Base-by-base conservation (phyloP, 2,888 invertebrate genomes). In the Zygothrica quintamaculata region DNA sequence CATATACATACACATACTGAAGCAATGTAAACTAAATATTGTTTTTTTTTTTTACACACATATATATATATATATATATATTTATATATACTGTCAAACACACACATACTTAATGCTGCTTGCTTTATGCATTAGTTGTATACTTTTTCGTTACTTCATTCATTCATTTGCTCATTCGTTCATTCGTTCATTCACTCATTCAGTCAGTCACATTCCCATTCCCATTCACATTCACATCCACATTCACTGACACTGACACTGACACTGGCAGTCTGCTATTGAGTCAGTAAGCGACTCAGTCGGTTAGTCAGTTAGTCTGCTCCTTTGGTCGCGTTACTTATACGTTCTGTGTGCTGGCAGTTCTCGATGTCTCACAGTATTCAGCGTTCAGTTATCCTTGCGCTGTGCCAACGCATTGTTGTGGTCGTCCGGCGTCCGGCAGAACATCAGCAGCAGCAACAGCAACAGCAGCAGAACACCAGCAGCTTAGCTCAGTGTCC, bases 311-410 rank as follows among this genome's bases (percentile, higher is more conserved):
- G 74, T 69, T 58, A 43, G 69, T 65, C 73, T 53, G 69, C 36
- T 64, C 56, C 62, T 67, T 66, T 66, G 53, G 44, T 65, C 60
- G 84, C 86, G 64, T 76, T 85, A 75, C 86, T 85, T 71, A 87
- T 78, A 78, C 87, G 84, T 68, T 57, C 87, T 37, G 73, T 75
- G 69, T 72, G 67, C 84, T 61, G 52, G 40, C 26, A 40, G 26
- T 43, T 40, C 51, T 64, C 72, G 67, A 68, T 75, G 52, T 62
- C 67, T 62, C 8, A 11, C 18, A 15, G 51, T 51, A 33, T 44
- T 80, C 51, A 48, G 74, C 77, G 72, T 64, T 84, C 87, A 81
- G 81, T 82, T 81, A 87, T 85, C 82, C 86, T 81, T 85, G 87
- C 56, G 82, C 79, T 62, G 75, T 82, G 82, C 73, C 70, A 75